A percentile compares a stretch with the other conserved stretches of the same genome.
These are phyloP conservation scores for Acleris laterana DNA, from an alignment of 2,888 invertebrate genomes.

Conservation along the genomic window DNA sequence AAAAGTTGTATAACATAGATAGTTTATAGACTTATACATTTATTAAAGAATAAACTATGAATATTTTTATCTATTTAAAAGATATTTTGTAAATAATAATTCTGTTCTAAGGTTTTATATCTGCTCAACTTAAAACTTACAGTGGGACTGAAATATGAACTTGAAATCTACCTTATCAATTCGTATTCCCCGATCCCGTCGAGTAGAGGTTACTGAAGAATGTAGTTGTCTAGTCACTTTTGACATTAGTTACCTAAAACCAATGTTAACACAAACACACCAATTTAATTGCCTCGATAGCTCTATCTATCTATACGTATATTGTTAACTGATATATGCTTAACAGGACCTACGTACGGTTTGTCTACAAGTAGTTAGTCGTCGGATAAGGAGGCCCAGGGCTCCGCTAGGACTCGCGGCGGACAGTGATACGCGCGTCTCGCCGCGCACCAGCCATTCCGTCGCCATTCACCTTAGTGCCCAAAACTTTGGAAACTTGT, in stretches of 20 bases:
- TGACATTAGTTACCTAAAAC: constrained; percentile 39
- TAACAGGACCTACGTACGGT: constrained; percentile 9
- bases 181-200: constrained; percentile 45
- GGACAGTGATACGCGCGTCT: constrained; percentile 31
- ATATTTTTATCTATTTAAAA: constrained; percentile 70
- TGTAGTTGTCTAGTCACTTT: constrained; percentile 42
- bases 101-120: constrained; percentile 79
- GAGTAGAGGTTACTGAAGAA: constrained; percentile 45
- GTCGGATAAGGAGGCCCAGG: constrained; percentile 35
- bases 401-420: constrained; percentile 8
- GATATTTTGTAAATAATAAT: constrained; percentile 80
- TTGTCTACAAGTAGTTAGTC: constrained; percentile 11
- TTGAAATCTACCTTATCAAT: constrained; percentile 45
- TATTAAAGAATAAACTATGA: constrained; percentile 58
- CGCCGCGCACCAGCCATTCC: constrained; percentile 17
- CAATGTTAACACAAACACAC: constrained; percentile 35
- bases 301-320: constrained; percentile 23
- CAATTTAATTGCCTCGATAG: constrained; percentile 35
- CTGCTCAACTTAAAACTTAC: constrained; percentile 82
- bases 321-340: constrained; percentile 14
- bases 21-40: constrained; percentile 74
- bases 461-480: constrained; percentile 50
- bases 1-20: constrained; percentile 63
- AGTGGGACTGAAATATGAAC: constrained; percentile 67
- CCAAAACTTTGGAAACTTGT: constrained; percentile 66